Percentiles rank a stretch among this genome's conserved stretches.
phyloP scores from a whole-genome alignment of 2,888 invertebrate species.

The Magallana nippona region DNA sequence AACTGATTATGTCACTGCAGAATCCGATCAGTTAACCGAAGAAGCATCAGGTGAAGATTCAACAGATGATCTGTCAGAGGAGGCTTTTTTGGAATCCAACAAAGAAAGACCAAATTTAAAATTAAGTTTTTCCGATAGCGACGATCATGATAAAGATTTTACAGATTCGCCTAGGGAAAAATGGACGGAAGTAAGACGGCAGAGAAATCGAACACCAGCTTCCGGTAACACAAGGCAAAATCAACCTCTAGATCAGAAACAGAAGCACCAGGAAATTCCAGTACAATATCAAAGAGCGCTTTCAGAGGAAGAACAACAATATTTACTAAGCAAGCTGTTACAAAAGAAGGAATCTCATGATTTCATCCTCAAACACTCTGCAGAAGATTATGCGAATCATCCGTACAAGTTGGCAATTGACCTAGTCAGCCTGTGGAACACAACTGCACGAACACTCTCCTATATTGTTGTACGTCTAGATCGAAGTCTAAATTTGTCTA shows the following conservation, averaged over 20 bases:
- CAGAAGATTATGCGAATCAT: constrained; percentile 30
- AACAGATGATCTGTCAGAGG: background rate
- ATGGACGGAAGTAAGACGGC: background rate
- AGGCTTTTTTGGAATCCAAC: background rate
- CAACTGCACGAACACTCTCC: constrained; percentile 37
- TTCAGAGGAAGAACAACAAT: background rate
- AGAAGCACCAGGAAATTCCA: background rate
- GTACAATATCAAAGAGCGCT: background rate
- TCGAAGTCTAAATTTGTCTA: background rate
- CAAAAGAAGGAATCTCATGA: constrained; percentile 30
- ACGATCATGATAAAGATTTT: background rate
- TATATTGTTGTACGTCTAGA: constrained; percentile 50
- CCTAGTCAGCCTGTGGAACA: constrained; percentile 56
- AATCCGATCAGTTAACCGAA: background rate
- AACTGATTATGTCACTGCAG: constrained; percentile 34
- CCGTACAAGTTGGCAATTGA: constrained; percentile 45
- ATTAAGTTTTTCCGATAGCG: background rate
- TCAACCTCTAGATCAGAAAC: background rate
- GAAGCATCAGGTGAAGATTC: background rate
- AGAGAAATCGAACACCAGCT: background rate
- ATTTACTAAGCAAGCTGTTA: constrained; percentile 28
- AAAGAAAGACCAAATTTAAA: background rate
- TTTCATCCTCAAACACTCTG: constrained; percentile 45
- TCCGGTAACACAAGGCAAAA: too few species aligned
- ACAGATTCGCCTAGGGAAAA: background rate